Evolutionary conservation across 2,888 invertebrate species (phyloP), one percentile per base, ranked within the genome.

Genomic region (Rotaria macrura): DNA sequence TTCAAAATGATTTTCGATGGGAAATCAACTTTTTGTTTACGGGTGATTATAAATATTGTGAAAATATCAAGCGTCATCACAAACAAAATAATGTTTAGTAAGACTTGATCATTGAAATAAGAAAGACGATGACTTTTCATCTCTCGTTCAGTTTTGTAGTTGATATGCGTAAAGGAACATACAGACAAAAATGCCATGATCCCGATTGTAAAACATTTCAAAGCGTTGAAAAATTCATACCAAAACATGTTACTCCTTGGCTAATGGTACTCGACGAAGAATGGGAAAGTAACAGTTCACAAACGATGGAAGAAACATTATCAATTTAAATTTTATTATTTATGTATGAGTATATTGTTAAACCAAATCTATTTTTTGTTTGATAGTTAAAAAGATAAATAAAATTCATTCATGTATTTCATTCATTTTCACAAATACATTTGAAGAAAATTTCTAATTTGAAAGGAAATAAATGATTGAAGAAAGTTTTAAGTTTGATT

Each of bases 181-280:
- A 91, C 87, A 93, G 92, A 87, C 93, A 93, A 89, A 93, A 93
- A 88, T 93, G 93, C 88, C 91, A 93, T 88, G 93, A 93, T 88
- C 91, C 92, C 85, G 93, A 93, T 83, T 93, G 93, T 87, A 88
- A 89, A 43, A 38, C 65, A 38, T 65, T 65, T 34, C 65, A 65
- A 65, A 34, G 65, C 6, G 14, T 65, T 10, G 65, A 65, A 38
- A 3, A 20, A 29, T 20, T 5, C 34, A 34, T 65, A 38, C 65
- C 65, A 65, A 5, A 5, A 17, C 34, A 65, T 65, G 65, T 34
- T 1, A 65, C 65, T 20, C 65, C 65, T 20, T 65, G 65, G 65
- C 20, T 65, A 65, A 65, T 38, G 34, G 7, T 65, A 20, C 34
- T 65, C 20, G 34, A 65, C 38, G 34, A 65, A 34, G 65, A 65